Evolutionary conservation across 2,113 vertebrate genomes (phyloP).

Genomic region (human (Homo sapiens)): DNA sequence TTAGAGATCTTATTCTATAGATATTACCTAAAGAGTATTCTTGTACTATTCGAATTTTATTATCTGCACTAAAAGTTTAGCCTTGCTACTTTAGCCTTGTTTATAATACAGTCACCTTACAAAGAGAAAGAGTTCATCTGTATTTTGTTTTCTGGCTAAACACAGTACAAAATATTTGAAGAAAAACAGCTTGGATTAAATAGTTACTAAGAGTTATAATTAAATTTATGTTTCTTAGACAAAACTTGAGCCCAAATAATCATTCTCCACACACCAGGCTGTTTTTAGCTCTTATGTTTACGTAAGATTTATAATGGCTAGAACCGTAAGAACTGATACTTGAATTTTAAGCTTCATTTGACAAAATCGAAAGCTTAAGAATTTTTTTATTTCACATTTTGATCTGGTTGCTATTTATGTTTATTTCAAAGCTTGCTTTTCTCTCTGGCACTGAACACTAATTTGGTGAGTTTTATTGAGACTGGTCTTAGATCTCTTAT

Average conservation of each 20-base stretch:
- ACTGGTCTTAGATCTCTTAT: neutral
- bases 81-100: neutral
- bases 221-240: constrained; percentile 43
- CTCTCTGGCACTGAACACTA: neutral
- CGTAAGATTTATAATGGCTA: neutral
- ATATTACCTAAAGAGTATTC: neutral
- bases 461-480: neutral
- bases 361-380: constrained; percentile 30
- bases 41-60: neutral
- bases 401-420: constrained; percentile 33
- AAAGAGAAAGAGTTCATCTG: constrained; percentile 3
- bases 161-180: constrained; percentile 3
- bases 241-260: constrained; percentile 40
- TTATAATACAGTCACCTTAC: neutral
- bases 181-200: constrained; percentile 32
- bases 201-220: constrained; percentile 40
- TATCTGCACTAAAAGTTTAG: neutral
- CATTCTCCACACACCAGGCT: neutral
- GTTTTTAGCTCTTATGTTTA: neutral
- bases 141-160: constrained; percentile 13
- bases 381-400: neutral
- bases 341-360: constrained; percentile 39
- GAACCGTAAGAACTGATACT: neutral
- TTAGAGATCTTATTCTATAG: constrained; percentile 18
- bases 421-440: constrained; percentile 1